Conservation (phyloP, 1,140 invertebrate species). For the Galendromus occidentalis region DNA sequence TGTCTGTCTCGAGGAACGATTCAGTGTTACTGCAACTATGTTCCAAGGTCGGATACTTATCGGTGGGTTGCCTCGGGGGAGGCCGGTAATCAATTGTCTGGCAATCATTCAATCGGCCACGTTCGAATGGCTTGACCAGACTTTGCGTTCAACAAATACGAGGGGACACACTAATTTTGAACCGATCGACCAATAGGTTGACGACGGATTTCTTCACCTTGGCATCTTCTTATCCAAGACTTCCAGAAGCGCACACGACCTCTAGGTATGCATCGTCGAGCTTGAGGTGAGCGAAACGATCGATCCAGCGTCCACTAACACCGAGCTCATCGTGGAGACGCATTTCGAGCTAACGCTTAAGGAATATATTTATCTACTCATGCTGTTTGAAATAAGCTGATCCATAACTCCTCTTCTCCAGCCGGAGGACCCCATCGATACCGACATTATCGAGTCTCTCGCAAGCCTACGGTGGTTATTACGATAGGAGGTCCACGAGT, state of each 20-base stretch:
- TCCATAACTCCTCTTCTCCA: not conserved
- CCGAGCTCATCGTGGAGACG: not conserved
- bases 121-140: too few relatives aligned
- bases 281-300: not conserved
- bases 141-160: too few relatives aligned
- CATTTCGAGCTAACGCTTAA: not conserved
- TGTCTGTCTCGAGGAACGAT: not conserved
- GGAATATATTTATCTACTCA: not conserved
- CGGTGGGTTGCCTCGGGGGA: not conserved
- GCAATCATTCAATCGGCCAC: too few relatives aligned
- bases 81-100: not conserved
- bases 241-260: not conserved
- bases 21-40: not conserved
- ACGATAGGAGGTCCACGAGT: not conserved
- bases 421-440: not conserved
- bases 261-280: not conserved
- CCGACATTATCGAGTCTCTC: not conserved
- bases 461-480: conserved; percentile 2
- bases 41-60: not conserved
- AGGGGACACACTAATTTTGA: not conserved
- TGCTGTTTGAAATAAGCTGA: not conserved
- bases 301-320: not conserved
- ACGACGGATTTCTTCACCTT: conserved; percentile 1
- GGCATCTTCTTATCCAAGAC: not conserved
- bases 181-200: not conserved